Evolutionary conservation across 2,797 vertebrate species (phyloP).

Genomic region (Hyperoplus immaculatus): DNA sequence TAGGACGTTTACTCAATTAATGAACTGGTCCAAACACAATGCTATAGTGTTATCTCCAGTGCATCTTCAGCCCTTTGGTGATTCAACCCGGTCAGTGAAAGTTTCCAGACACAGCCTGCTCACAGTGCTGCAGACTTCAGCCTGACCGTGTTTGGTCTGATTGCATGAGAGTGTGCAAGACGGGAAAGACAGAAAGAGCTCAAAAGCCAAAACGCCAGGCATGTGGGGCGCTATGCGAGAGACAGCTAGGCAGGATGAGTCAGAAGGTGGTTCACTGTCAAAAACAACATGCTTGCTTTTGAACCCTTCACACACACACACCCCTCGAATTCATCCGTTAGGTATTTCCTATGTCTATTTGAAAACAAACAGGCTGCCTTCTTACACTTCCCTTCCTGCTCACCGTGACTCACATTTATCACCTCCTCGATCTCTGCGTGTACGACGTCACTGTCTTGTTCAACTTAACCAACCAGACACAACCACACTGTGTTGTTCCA

Average conservation of each 20-base stretch:
- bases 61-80: slow-evolving; percentile 46
- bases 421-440: slow-evolving; percentile 14
- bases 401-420: slow-evolving; percentile 45
- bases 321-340: slow-evolving; percentile 40
- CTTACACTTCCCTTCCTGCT: slow-evolving; percentile 35
- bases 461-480: slow-evolving; percentile 23
- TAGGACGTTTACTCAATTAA: slow-evolving; percentile 19
- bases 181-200: not conserved
- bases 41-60: slow-evolving; percentile 32
- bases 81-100: slow-evolving; percentile 46
- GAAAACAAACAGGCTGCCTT: slow-evolving; percentile 38
- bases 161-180: slow-evolving; percentile 26
- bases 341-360: slow-evolving; percentile 64
- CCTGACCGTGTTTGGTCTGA: slow-evolving; percentile 32
- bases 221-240: not conserved
- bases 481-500: not conserved
- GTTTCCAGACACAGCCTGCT: slow-evolving; percentile 44
- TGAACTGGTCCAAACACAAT: slow-evolving; percentile 29
- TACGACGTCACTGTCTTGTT: slow-evolving; percentile 13
- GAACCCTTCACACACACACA: not conserved
- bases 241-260: slow-evolving; percentile 37
- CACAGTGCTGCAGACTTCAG: slow-evolving; percentile 10
- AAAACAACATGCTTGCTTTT: slow-evolving; percentile 29
- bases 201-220: slow-evolving; percentile 18
- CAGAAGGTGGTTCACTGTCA: slow-evolving; percentile 29